These are phyloP conservation scores for Columba janthina DNA, from an alignment of 2,113 vertebrate species.

Conservation along the genomic window DNA sequence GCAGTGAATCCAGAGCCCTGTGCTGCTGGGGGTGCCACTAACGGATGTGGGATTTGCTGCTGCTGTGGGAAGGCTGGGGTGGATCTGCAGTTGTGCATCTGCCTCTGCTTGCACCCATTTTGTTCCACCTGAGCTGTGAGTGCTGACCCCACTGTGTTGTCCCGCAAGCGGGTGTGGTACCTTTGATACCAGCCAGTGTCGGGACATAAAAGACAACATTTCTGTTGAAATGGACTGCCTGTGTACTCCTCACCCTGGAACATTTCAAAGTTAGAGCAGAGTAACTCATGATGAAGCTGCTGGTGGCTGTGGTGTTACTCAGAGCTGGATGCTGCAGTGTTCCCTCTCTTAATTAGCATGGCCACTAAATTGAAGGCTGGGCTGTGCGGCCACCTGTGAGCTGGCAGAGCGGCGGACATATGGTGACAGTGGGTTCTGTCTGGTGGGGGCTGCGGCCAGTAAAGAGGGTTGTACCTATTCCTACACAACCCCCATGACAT, in stretches of 20 bases:
- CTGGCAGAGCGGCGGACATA: accelerated
- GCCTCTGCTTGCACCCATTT: accelerated
- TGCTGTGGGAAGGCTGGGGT: background rate
- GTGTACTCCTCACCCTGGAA: background rate
- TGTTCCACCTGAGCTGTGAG: accelerated
- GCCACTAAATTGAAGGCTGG: accelerated
- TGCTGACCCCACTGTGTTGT: too few relatives aligned
- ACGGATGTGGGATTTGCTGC: accelerated
- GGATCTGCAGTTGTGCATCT: accelerated
- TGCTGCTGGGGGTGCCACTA: background rate
- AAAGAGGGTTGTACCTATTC: background rate
- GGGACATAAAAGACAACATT: background rate
- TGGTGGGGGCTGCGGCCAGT: background rate
- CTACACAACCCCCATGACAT: background rate
- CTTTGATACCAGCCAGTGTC: background rate
- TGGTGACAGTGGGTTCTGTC: background rate
- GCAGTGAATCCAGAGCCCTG: background rate
- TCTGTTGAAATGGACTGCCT: background rate
- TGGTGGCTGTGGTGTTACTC: background rate
- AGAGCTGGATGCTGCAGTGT: background rate
- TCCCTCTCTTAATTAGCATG: background rate
- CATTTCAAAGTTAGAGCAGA: background rate
- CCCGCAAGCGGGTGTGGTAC: accelerated
- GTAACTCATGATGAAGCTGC: background rate
- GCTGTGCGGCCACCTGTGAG: accelerated